phyloP scores from a whole-genome alignment of 2,888 invertebrate species.

The Xylota sylvarum region DNA sequence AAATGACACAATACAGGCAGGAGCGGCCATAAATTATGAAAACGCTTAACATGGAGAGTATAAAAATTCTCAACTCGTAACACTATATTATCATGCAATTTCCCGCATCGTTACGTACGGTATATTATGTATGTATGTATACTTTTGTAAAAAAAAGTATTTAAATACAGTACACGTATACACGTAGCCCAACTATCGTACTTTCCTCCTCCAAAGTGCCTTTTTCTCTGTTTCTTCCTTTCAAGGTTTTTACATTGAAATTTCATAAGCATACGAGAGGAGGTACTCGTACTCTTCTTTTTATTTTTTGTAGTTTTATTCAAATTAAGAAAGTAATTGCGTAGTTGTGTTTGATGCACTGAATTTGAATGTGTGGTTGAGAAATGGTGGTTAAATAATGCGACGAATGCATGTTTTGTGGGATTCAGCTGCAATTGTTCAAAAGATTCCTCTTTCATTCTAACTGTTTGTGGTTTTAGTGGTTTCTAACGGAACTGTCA shows the following conservation, averaged over 20 bases:
- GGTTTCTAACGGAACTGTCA: too few relatives aligned
- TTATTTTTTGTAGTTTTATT: constrained; percentile 48
- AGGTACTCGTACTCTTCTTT: not conserved
- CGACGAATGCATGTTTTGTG: not conserved
- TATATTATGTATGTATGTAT: constrained; percentile 12
- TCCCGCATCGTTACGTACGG: constrained; percentile 70
- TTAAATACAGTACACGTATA: constrained; percentile 71
- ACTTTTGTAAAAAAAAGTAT: constrained; percentile 43
- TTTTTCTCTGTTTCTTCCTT: constrained; percentile 54
- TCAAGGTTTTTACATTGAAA: constrained; percentile 70
- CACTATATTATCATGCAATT: constrained; percentile 77
- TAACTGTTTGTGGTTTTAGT: too few relatives aligned
- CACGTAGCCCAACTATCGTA: constrained; percentile 48
- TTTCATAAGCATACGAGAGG: constrained; percentile 61
- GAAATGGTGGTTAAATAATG: constrained; percentile 26
- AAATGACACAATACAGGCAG: constrained; percentile 53
- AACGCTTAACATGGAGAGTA: constrained; percentile 64
- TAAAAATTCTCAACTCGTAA: constrained; percentile 76
- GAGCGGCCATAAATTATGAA: constrained; percentile 68
- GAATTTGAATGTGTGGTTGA: constrained; percentile 51
- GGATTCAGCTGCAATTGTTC: not conserved
- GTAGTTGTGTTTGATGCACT: constrained; percentile 31
- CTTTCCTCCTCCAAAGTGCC: constrained; percentile 60
- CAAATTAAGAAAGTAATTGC: constrained; percentile 73
- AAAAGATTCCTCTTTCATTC: not conserved